A percentile compares a stretch with the other conserved stretches of the same genome.
phyloP scores from a whole-genome alignment of 2,888 invertebrate genomes.

The Subacronicta megacephala region DNA sequence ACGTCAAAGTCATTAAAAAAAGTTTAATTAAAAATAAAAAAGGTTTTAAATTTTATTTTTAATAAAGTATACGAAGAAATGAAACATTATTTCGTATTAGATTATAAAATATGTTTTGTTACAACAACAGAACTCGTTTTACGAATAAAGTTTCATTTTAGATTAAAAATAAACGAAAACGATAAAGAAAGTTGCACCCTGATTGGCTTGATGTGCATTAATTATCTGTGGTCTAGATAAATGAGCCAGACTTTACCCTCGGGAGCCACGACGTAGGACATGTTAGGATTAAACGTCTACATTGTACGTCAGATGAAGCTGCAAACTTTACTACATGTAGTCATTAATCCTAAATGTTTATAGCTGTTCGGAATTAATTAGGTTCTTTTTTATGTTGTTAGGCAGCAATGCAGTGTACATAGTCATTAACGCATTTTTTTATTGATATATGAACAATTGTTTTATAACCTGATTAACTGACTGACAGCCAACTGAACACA shows the following conservation, averaged over 20 bases:
- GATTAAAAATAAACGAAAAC: slow-evolving; percentile 7
- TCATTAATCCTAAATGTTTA: slow-evolving; percentile 35
- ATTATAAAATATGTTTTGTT: background rate
- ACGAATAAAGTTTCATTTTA: background rate
- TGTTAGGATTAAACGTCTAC: slow-evolving; percentile 37
- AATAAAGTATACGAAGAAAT: background rate
- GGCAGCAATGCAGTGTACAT: background rate
- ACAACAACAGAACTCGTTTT: background rate
- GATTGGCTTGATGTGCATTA: slow-evolving; percentile 45
- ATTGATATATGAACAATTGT: no score
- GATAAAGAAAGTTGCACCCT: slow-evolving; percentile 30
- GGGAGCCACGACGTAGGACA: slow-evolving; percentile 25
- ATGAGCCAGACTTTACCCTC: slow-evolving; percentile 30
- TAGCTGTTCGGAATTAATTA: slow-evolving; percentile 18
- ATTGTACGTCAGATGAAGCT: slow-evolving; percentile 25
- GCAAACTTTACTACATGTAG: slow-evolving; percentile 26
- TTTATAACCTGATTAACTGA: no score
- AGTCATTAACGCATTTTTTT: slow-evolving; percentile 9
- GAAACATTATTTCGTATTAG: background rate
- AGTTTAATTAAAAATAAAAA: background rate
- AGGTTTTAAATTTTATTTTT: background rate
- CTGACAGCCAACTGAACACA: no score
- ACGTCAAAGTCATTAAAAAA: background rate
- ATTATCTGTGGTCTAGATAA: slow-evolving; percentile 44
- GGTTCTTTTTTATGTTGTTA: no score